Conservation (phyloP, 2,888 invertebrate genomes). For the Oligia latruncula region DNA sequence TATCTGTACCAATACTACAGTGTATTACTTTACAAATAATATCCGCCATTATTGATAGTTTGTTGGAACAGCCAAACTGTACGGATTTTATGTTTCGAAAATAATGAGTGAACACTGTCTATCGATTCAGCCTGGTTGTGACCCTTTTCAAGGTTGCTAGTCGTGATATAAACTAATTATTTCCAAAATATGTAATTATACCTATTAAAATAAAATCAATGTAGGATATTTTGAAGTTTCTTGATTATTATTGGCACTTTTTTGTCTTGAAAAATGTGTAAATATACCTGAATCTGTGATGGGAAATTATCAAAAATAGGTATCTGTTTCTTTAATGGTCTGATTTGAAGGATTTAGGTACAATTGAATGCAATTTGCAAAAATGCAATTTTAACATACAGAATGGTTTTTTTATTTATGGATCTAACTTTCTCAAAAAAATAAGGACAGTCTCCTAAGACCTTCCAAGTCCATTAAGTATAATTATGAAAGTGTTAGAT, state of each 20-base stretch:
- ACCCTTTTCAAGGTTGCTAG: slow-evolving; percentile 3
- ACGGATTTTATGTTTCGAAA: slow-evolving; percentile 47
- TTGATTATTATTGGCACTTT: neutral
- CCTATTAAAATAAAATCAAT: too few species aligned
- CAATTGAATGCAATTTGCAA: too few species aligned
- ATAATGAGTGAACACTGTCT: slow-evolving; percentile 42
- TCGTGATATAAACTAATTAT: slow-evolving; percentile 1
- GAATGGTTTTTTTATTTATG: neutral
- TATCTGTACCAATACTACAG: slow-evolving; percentile 6
- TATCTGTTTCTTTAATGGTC: neutral
- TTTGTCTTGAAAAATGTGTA: neutral
- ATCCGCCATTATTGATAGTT: slow-evolving; percentile 46
- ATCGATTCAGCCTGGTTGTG: slow-evolving; percentile 34
- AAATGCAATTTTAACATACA: too few species aligned
- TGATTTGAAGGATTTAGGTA: neutral
- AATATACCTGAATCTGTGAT: neutral
- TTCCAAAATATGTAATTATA: neutral
- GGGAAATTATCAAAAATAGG: neutral
- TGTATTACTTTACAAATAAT: slow-evolving; percentile 34
- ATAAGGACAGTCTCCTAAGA: neutral
- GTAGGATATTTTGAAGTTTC: neutral
- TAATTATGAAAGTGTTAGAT: neutral
- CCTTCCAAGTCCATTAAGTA: neutral
- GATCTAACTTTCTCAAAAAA: neutral
- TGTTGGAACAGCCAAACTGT: slow-evolving; percentile 22